phyloP scores from a whole-genome alignment of 2,113 vertebrate genomes.

The Pachyramphus minor region DNA sequence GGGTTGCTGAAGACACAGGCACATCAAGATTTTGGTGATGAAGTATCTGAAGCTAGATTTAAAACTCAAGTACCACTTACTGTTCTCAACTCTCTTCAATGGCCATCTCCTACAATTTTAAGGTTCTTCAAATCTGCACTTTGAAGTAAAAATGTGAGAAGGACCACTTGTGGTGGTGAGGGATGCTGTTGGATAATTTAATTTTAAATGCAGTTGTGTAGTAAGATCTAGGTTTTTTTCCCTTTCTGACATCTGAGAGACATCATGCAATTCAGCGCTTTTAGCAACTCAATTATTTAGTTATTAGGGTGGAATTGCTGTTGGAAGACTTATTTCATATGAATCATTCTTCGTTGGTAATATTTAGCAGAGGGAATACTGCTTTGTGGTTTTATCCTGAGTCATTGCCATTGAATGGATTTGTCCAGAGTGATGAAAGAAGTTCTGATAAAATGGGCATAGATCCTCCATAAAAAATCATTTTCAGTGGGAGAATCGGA shows the following conservation, averaged over 20 bases:
- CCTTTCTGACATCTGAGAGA: background rate
- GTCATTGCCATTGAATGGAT: background rate
- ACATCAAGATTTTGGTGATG: background rate
- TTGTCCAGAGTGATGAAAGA: background rate
- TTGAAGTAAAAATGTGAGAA: background rate
- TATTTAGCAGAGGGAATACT: background rate
- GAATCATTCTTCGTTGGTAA: background rate
- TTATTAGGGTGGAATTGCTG: background rate
- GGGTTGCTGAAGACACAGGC: background rate
- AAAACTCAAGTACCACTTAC: background rate
- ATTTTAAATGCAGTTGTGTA: background rate
- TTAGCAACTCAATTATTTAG: background rate
- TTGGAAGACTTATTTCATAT: background rate
- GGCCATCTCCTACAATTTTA: background rate
- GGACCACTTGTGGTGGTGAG: background rate
- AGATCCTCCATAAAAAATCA: background rate
- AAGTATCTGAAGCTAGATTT: background rate
- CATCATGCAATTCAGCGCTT: background rate
- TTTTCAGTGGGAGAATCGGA: background rate
- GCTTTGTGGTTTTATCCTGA: background rate
- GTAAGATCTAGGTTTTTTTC: background rate
- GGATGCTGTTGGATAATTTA: background rate
- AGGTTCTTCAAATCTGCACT: background rate
- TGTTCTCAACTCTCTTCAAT: background rate
- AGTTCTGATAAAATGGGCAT: background rate